phyloP scores from a whole-genome alignment of 2,888 invertebrate genomes.

The Ormyrus thymus region DNA sequence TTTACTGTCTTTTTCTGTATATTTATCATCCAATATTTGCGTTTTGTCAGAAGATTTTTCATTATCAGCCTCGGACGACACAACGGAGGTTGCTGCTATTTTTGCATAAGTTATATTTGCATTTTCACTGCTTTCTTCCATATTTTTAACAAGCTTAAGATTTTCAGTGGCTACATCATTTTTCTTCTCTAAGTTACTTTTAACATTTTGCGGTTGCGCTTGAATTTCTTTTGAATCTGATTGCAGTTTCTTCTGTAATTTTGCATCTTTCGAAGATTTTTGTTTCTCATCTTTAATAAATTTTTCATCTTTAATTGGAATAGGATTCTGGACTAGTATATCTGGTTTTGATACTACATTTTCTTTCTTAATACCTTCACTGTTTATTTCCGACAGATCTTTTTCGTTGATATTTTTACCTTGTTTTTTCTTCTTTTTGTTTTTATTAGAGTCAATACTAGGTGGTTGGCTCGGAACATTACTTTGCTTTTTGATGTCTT shows the following conservation, averaged over 20 bases:
- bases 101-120: not conserved
- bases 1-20: not conserved
- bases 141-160: not conserved
- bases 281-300: conserved; percentile 37
- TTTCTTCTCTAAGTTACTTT: not conserved
- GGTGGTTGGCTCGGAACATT: not conserved
- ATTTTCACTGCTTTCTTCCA: not conserved
- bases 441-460: not conserved
- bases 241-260: conserved; percentile 47
- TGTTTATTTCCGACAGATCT: conserved; percentile 26
- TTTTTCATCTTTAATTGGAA: conserved; percentile 13
- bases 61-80: not conserved
- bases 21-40: not conserved
- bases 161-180: too few relatives aligned
- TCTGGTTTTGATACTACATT: conserved; percentile 49
- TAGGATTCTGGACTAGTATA: conserved; percentile 3
- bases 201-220: not conserved
- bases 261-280: conserved; percentile 39
- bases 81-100: not conserved
- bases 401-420: not conserved
- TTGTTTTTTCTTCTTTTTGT: conserved; percentile 14
- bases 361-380: not conserved
- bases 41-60: not conserved
- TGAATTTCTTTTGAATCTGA: not conserved
- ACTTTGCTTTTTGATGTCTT: not conserved